These are phyloP conservation scores for Myopa testacea DNA, from an alignment of 2,888 invertebrate species.

Conservation along the genomic window DNA sequence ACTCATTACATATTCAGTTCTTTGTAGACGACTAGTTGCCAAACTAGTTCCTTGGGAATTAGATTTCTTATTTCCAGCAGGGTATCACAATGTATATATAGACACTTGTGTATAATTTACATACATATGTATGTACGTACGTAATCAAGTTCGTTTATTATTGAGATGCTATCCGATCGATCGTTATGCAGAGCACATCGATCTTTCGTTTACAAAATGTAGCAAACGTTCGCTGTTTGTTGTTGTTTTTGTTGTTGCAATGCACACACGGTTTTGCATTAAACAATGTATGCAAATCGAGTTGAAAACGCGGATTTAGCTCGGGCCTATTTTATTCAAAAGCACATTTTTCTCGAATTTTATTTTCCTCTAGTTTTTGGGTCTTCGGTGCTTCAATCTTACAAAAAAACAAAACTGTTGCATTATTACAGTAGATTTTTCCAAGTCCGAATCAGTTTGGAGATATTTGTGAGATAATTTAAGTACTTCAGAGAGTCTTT, in stretches of 20 bases:
- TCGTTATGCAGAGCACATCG: constrained; percentile 42
- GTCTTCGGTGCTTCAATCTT: too few relatives aligned
- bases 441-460: too few relatives aligned
- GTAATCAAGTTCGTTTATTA: constrained; percentile 17
- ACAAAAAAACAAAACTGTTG: too few relatives aligned
- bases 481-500: too few relatives aligned
- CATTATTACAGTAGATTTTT: too few relatives aligned
- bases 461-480: too few relatives aligned
- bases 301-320: not conserved
- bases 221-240: constrained; percentile 19
- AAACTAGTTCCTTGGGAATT: not conserved
- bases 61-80: not conserved
- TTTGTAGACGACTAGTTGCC: not conserved
- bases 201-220: constrained; percentile 38
- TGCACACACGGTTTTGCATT: constrained; percentile 29
- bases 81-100: not conserved
- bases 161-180: constrained; percentile 34
- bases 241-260: constrained; percentile 32
- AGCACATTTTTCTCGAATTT: not conserved
- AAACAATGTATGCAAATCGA: constrained; percentile 42
- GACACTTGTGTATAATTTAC: not conserved
- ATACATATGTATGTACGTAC: not conserved
- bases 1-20: not conserved
- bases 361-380: too few relatives aligned
- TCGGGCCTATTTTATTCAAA: constrained; percentile 11